Evolutionary conservation across 2,888 invertebrate genomes (phyloP).

Genomic region (Artemia sinica): DNA sequence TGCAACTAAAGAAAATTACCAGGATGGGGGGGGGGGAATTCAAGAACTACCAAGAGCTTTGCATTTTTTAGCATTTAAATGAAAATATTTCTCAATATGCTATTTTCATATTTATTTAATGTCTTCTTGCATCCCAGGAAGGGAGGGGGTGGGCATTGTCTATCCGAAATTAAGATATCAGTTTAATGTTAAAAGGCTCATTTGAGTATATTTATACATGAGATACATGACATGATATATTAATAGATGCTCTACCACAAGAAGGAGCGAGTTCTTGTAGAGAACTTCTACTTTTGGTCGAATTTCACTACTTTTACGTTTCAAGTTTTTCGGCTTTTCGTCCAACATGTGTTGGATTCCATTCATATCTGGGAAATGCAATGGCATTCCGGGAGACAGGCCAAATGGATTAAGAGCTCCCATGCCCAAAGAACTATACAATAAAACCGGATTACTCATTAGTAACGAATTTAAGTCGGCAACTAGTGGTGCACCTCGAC

Average conservation of each 20-base stretch:
- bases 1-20: too few species aligned
- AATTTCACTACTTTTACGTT: neutral
- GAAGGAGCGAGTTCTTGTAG: neutral
- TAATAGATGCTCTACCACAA: neutral
- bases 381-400: slow-evolving; percentile 59
- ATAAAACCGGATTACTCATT: slow-evolving; percentile 70
- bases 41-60: too few species aligned
- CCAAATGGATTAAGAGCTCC: slow-evolving; percentile 69
- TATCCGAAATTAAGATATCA: too few species aligned
- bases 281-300: neutral
- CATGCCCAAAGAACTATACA: slow-evolving; percentile 76
- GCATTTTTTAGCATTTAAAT: too few species aligned
- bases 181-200: too few species aligned
- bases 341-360: neutral
- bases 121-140: too few species aligned
- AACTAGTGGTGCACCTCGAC: slow-evolving; percentile 25
- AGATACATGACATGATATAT: too few species aligned
- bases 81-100: too few species aligned
- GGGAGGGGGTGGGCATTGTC: too few species aligned
- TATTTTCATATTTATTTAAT: too few species aligned
- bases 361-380: slow-evolving; percentile 48
- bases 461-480: slow-evolving; percentile 54
- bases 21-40: too few species aligned
- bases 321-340: neutral
- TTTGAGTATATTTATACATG: too few species aligned